Evolutionary conservation across 2,113 vertebrate species (phyloP).

Genomic region (Ciconia stormi): DNA sequence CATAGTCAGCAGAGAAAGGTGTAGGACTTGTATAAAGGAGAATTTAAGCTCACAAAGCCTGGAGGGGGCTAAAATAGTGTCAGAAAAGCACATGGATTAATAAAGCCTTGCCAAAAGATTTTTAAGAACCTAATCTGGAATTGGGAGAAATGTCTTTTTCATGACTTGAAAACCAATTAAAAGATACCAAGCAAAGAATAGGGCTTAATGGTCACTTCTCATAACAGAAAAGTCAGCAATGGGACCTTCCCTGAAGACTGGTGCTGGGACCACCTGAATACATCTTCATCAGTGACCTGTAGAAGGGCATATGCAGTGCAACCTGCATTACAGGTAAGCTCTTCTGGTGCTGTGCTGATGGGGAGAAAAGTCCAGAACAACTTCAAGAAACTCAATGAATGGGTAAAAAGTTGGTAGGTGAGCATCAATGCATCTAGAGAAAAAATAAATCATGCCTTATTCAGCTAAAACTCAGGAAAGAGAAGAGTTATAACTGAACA

Average conservation of each 20-base stretch:
- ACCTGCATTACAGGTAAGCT: not conserved
- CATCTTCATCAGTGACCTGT: not conserved
- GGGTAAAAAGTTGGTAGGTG: not conserved
- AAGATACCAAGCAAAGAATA: not conserved
- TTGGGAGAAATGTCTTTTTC: not conserved
- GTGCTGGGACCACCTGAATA: not conserved
- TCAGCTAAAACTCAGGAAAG: not conserved
- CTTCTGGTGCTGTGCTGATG: not conserved
- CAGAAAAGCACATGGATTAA: not conserved
- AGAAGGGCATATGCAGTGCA: not conserved
- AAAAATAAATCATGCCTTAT: not conserved
- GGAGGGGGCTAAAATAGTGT: not conserved
- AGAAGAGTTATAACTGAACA: not conserved
- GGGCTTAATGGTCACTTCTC: not conserved
- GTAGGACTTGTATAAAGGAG: not conserved
- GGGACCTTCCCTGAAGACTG: not conserved
- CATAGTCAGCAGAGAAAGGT: not conserved
- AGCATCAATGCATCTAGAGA: not conserved
- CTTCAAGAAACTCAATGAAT: not conserved
- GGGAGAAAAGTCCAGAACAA: not conserved
- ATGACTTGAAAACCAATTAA: not conserved
- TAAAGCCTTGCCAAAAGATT: no score
- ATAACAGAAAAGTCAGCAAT: not conserved
- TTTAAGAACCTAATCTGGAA: not conserved
- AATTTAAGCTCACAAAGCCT: not conserved